Evolutionary conservation across 2,113 vertebrate genomes (phyloP).

Genomic region (Dunckerocampus dactyliophorus): DNA sequence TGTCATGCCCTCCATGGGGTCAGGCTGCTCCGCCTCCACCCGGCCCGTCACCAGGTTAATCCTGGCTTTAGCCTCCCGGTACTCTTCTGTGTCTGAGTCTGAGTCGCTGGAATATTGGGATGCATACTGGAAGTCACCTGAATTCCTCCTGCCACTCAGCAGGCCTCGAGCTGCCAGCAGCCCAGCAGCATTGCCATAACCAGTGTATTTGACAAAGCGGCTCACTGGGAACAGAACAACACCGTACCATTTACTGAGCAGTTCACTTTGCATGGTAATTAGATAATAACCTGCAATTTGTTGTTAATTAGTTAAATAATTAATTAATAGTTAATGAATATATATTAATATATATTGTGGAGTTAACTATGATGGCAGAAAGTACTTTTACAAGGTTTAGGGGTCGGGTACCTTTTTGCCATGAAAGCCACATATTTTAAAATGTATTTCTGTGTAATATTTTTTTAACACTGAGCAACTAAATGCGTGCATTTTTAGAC

Average conservation of each 20-base stretch:
- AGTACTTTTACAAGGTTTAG: no score
- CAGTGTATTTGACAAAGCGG: slow-evolving; percentile 75
- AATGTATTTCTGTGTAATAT: no score
- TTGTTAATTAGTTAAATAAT: no score
- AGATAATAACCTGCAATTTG: no score
- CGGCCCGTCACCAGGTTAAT: slow-evolving; percentile 73
- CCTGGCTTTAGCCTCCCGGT: slow-evolving; percentile 58
- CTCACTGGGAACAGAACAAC: slow-evolving; percentile 48
- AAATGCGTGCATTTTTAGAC: no score
- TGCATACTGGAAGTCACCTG: neutral
- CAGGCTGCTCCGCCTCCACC: slow-evolving; percentile 69
- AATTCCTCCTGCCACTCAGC: slow-evolving; percentile 42
- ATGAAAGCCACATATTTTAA: no score
- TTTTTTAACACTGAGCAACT: no score
- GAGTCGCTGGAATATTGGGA: slow-evolving; percentile 68
- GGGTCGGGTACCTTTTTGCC: no score
- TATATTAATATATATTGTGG: no score
- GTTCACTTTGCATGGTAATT: neutral
- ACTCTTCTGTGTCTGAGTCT: slow-evolving; percentile 76
- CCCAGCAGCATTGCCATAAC: slow-evolving; percentile 75
- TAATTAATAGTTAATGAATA: no score
- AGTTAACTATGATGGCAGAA: no score
- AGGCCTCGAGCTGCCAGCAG: slow-evolving; percentile 69
- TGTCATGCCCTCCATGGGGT: slow-evolving; percentile 74
- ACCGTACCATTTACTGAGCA: neutral